phyloP scores from a whole-genome alignment of 2,113 vertebrate genomes.

The Eudyptes chrysolophus region DNA sequence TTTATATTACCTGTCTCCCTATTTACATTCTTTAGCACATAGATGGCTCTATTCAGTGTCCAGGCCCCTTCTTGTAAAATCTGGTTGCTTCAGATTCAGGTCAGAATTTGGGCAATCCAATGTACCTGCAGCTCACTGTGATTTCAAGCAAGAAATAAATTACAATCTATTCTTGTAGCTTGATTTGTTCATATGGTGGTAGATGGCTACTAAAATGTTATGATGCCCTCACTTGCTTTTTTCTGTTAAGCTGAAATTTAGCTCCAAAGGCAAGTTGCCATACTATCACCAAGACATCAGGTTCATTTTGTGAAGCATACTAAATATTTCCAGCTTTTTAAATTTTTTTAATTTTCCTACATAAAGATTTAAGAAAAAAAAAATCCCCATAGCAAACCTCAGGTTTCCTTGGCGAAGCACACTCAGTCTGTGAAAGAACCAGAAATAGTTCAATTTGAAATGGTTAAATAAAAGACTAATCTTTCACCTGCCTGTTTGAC shows the following conservation, averaged over 20 bases:
- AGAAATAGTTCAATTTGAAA: not conserved
- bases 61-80: not conserved
- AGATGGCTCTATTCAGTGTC: not conserved
- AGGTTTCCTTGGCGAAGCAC: not conserved
- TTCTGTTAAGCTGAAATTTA: not conserved
- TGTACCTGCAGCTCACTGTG: not conserved
- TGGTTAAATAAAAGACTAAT: not conserved
- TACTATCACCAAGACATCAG: not conserved
- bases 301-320: not conserved
- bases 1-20: conserved; percentile 3
- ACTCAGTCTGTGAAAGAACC: not conserved
- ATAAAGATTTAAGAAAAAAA: not conserved
- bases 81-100: not conserved
- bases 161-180: not conserved
- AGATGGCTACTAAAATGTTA: not conserved
- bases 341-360: not conserved
- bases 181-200: not conserved
- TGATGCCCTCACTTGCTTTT: not conserved
- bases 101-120: not conserved
- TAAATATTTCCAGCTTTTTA: not conserved
- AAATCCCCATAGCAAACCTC: not conserved
- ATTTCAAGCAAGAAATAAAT: not conserved
- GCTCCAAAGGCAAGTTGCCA: not conserved
- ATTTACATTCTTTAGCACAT: not conserved
- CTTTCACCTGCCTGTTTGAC: not conserved